Evolutionary conservation across 2,113 vertebrate genomes (phyloP).

Genomic region (Xenopus laevis): DNA sequence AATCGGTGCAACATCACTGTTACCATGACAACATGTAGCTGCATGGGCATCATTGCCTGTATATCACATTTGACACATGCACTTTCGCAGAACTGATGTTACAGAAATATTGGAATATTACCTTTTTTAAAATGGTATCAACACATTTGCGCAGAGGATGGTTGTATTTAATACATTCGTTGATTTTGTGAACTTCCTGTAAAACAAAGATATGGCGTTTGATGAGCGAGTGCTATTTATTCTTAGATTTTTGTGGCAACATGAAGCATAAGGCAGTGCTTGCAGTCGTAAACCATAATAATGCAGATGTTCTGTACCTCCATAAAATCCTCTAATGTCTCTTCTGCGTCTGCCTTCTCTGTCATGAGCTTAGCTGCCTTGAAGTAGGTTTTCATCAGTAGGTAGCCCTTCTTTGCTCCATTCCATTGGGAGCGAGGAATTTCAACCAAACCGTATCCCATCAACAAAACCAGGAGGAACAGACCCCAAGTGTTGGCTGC

Average conservation of each 20-base stretch:
- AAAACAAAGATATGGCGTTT: slow-evolving; percentile 14
- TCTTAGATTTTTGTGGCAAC: too few relatives aligned
- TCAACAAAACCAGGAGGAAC: slow-evolving; percentile 86
- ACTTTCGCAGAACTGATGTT: too few relatives aligned
- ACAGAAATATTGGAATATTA: slow-evolving; percentile 50
- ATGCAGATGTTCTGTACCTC: slow-evolving; percentile 63
- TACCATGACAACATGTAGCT: too few relatives aligned
- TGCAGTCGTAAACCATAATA: neutral
- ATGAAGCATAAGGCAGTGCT: too few relatives aligned
- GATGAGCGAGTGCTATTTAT: too few relatives aligned
- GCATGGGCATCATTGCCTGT: too few relatives aligned
- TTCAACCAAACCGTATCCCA: slow-evolving; percentile 91
- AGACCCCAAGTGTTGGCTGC: slow-evolving; percentile 94
- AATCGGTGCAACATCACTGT: too few relatives aligned
- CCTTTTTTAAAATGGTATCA: slow-evolving; percentile 91
- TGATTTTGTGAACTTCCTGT: slow-evolving; percentile 80
- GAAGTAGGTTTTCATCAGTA: slow-evolving; percentile 86
- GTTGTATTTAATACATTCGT: slow-evolving; percentile 78
- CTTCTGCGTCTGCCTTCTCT: slow-evolving; percentile 84
- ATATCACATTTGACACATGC: too few relatives aligned
- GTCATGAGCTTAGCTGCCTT: slow-evolving; percentile 85
- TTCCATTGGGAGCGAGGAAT: slow-evolving; percentile 91
- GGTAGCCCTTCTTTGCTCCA: slow-evolving; percentile 74
- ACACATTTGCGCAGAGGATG: slow-evolving; percentile 81
- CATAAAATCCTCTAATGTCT: slow-evolving; percentile 87